Evolutionary conservation across 1,140 invertebrate genomes (phyloP).

Genomic region (Mycetomoellerius zeteki): DNA sequence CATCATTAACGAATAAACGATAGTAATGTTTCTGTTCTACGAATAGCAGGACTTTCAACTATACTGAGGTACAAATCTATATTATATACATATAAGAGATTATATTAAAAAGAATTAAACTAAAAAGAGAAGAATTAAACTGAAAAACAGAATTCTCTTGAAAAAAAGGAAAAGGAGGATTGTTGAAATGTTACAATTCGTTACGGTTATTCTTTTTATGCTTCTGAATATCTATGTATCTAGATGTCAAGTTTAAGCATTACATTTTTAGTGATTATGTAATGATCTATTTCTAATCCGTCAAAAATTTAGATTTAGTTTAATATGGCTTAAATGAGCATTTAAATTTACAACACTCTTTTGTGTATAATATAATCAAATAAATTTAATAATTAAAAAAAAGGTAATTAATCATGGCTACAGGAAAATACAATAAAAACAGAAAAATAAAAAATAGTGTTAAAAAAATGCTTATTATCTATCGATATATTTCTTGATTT

Average conservation of each 20-base stretch:
- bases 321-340: not conserved
- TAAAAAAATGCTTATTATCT: not conserved
- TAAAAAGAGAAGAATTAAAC: not conserved
- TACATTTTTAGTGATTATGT: not conserved
- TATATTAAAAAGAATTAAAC: not conserved
- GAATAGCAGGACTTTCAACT: not conserved
- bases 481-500: too few relatives aligned
- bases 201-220: too few relatives aligned
- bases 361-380: not conserved
- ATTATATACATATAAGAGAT: too few relatives aligned
- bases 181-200: too few relatives aligned
- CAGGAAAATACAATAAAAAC: not conserved
- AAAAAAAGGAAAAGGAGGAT: too few relatives aligned
- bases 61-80: conserved; percentile 20
- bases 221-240: too few relatives aligned
- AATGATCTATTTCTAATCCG: not conserved
- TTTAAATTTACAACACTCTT: not conserved
- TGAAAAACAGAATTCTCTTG: too few relatives aligned
- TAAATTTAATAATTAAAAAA: not conserved
- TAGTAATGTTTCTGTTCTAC: not conserved
- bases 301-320: not conserved
- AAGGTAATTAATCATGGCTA: not conserved
- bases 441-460: not conserved
- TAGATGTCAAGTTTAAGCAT: too few relatives aligned
- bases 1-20: not conserved